These are phyloP conservation scores for Sinosuthora webbiana DNA, from an alignment of 2,113 vertebrate species.

Conservation along the genomic window DNA sequence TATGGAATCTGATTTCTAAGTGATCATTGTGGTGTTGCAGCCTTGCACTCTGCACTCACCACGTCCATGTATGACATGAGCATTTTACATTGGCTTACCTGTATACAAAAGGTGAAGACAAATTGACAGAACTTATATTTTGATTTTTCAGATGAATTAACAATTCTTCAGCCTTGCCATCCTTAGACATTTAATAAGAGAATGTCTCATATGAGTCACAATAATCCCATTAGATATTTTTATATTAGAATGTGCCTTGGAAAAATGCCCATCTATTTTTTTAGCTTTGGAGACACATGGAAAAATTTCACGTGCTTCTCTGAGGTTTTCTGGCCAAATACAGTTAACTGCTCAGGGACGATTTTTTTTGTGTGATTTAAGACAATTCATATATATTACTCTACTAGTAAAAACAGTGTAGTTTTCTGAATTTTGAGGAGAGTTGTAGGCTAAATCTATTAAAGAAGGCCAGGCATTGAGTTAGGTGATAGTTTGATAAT, in stretches of 20 bases:
- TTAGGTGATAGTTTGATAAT: background rate
- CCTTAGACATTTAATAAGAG: background rate
- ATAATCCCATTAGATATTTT: background rate
- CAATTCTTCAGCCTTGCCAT: background rate
- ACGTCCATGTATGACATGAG: background rate
- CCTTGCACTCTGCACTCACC: background rate
- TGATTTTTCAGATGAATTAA: background rate
- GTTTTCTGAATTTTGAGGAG: background rate
- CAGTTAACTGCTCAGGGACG: background rate
- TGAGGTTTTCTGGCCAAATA: background rate
- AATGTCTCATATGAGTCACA: background rate
- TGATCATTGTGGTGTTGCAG: background rate
- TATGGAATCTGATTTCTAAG: background rate
- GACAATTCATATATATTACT: background rate
- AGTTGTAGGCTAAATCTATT: background rate
- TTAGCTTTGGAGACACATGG: background rate
- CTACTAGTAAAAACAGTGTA: background rate
- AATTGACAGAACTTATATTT: background rate
- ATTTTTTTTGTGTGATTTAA: background rate
- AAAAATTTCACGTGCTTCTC: background rate
- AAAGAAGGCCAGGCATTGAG: background rate
- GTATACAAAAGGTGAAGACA: background rate
- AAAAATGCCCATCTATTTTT: background rate
- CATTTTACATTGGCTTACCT: background rate
- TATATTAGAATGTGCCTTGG: background rate